These are phyloP conservation scores for Allophyes oxyacanthae DNA, from an alignment of 2,888 invertebrate genomes.

Conservation along the genomic window DNA sequence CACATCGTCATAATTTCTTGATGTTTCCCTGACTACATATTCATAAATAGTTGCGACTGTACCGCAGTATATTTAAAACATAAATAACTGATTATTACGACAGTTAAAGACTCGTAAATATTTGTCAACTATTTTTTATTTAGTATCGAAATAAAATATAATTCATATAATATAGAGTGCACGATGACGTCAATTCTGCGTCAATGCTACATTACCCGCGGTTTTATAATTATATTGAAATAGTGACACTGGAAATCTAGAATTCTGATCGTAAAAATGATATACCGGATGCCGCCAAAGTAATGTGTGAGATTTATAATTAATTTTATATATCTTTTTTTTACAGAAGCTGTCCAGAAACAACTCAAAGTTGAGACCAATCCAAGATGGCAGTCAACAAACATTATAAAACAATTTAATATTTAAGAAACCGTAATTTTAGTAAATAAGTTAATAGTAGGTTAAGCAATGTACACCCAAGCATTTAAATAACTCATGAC, in stretches of 20 bases:
- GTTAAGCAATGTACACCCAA: constrained; percentile 78
- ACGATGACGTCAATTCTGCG: constrained; percentile 69
- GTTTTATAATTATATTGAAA: constrained; percentile 62
- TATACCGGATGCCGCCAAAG: constrained; percentile 12
- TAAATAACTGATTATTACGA: constrained; percentile 75
- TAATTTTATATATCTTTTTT: constrained; percentile 43
- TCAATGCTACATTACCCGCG: constrained; percentile 57
- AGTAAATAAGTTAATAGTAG: constrained; percentile 78
- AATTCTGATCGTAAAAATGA: constrained; percentile 55
- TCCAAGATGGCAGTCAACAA: constrained; percentile 71
- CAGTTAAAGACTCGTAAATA: constrained; percentile 66
- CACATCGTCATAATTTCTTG: constrained; percentile 59
- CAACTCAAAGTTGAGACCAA: constrained; percentile 76
- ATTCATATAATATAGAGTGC: constrained; percentile 55
- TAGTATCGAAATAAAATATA: constrained; percentile 60
- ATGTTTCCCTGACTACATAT: constrained; percentile 57
- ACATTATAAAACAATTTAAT: constrained; percentile 72
- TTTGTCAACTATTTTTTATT: constrained; percentile 57
- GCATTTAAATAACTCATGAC: constrained; percentile 79
- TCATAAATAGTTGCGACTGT: constrained; percentile 59
- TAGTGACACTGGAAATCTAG: constrained; percentile 53
- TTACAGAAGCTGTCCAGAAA: constrained; percentile 77
- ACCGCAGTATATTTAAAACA: constrained; percentile 56
- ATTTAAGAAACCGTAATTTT: constrained; percentile 85
- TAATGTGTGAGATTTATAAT: constrained; percentile 18